Conservation (phyloP, 2,888 invertebrate genomes). For the Euplexia lucipara region DNA sequence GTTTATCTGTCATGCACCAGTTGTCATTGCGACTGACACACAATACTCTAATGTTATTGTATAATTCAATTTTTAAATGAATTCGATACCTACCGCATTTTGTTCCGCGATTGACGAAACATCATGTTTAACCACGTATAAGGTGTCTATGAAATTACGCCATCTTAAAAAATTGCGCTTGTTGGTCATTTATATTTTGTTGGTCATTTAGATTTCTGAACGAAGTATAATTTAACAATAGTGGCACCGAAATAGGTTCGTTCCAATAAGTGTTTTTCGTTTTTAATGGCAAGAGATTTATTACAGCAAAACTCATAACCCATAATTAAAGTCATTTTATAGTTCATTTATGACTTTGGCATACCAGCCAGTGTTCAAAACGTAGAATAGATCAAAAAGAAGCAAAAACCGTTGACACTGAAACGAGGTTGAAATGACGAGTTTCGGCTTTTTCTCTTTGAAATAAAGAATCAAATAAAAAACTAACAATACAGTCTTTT, state of each 20-base stretch:
- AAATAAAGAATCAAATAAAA: conserved; percentile 20
- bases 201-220: not conserved
- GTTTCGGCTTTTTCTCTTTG: conserved; percentile 21
- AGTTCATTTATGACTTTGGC: conserved; percentile 40
- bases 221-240: conserved; percentile 4
- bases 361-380: conserved; percentile 15
- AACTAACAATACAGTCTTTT: conserved; percentile 20
- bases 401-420: conserved; percentile 17
- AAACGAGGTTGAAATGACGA: conserved; percentile 27
- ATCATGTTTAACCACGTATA: conserved; percentile 27
- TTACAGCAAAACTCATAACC: conserved; percentile 4
- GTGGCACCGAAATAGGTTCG: not conserved
- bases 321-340: conserved; percentile 34
- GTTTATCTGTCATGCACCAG: conserved; percentile 71
- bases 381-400: conserved; percentile 8
- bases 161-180: not conserved
- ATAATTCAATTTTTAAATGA: conserved; percentile 71
- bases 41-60: conserved; percentile 70
- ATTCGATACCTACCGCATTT: conserved; percentile 65
- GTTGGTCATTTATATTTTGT: not conserved
- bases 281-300: conserved; percentile 8
- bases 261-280: conserved; percentile 19
- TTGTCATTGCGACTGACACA: conserved; percentile 70
- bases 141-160: conserved; percentile 10
- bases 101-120: conserved; percentile 67